These are phyloP conservation scores for Microcebus griseorufus DNA, from an alignment of 2,113 vertebrate genomes.

Conservation along the genomic window DNA sequence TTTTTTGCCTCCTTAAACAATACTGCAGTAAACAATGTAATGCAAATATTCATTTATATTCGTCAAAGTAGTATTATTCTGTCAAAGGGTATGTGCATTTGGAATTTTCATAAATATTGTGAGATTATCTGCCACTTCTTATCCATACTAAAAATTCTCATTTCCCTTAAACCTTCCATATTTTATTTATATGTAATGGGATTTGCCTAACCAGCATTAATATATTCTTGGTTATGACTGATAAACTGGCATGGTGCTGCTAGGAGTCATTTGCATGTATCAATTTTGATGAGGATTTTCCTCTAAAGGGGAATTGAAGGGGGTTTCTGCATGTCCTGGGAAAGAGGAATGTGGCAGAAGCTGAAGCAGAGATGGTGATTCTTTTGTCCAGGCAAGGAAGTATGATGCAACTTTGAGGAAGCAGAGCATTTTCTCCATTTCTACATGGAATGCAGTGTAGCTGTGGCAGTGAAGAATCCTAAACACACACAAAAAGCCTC, in stretches of 20 bases:
- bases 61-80: neutral
- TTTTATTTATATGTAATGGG: slow-evolving; percentile 33
- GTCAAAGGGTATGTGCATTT: neutral
- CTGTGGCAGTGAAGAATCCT: neutral
- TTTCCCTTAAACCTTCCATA: neutral
- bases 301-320: neutral
- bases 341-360: neutral
- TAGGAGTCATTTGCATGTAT: slow-evolving; percentile 1
- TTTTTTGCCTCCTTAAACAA: slow-evolving; percentile 4
- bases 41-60: neutral
- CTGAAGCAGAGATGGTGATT: neutral
- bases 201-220: slow-evolving; percentile 24
- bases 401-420: neutral
- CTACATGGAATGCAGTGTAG: neutral
- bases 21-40: neutral
- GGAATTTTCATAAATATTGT: slow-evolving; percentile 22
- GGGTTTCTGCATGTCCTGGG: neutral
- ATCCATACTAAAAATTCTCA: slow-evolving; percentile 25
- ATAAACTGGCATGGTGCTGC: neutral
- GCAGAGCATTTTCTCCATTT: neutral
- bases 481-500: neutral
- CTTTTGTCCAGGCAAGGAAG: neutral
- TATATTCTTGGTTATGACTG: neutral
- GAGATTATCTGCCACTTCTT: slow-evolving; percentile 39
- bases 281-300: neutral